Evolutionary conservation across 2,113 vertebrate genomes (phyloP).

Genomic region (Rissa tridactyla): DNA sequence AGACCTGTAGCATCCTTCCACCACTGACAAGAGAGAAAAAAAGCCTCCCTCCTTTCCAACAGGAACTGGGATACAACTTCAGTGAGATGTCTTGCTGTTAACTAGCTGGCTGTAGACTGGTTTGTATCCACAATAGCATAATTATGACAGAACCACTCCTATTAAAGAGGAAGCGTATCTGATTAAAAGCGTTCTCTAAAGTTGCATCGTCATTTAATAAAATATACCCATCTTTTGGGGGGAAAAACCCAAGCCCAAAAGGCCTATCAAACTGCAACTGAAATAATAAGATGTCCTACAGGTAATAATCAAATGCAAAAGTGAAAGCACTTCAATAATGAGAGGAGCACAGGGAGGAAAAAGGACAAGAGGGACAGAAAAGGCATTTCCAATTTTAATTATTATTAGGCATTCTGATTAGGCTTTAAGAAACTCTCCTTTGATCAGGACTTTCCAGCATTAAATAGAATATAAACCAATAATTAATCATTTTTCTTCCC

Average conservation of each 20-base stretch:
- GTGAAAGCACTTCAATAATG: background rate
- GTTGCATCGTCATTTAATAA: background rate
- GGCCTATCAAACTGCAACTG: background rate
- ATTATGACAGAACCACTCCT: background rate
- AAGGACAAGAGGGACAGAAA: background rate
- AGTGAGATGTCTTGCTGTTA: background rate
- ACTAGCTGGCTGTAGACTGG: background rate
- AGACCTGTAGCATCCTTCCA: background rate
- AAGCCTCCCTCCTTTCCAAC: background rate
- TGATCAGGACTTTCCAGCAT: background rate
- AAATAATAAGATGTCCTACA: background rate
- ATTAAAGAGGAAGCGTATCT: background rate
- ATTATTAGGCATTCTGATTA: background rate
- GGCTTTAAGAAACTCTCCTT: background rate
- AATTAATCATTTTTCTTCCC: background rate
- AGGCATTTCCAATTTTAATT: background rate
- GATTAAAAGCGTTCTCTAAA: background rate
- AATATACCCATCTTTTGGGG: background rate
- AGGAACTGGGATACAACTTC: background rate
- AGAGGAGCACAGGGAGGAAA: background rate
- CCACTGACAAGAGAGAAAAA: background rate
- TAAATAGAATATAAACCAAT: background rate
- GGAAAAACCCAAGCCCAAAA: background rate
- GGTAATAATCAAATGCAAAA: background rate
- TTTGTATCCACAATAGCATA: background rate